A percentile compares a stretch with the other conserved stretches of the same genome.
phyloP scores from a whole-genome alignment of 2,888 invertebrate genomes.

The Hirtodrosophila cameraria region DNA sequence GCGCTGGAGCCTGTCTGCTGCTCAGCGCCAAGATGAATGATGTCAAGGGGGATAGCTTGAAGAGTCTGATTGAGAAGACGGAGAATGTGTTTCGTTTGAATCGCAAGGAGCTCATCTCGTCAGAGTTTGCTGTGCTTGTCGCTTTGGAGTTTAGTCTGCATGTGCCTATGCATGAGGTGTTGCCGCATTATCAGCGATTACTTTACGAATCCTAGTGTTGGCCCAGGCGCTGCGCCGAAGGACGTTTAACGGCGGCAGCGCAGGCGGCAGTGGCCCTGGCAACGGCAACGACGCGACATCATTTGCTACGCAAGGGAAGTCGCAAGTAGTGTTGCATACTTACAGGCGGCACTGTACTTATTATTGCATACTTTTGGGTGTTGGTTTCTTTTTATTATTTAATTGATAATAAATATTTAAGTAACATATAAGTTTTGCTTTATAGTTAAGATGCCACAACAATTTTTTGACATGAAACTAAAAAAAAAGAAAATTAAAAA shows the following conservation, averaged over 20 bases:
- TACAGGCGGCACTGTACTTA: slow-evolving; percentile 35
- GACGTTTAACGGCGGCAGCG: slow-evolving; percentile 77
- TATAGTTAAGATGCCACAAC: slow-evolving; percentile 14
- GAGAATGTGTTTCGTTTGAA: slow-evolving; percentile 95
- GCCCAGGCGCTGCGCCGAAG: slow-evolving; percentile 80
- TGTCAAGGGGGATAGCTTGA: slow-evolving; percentile 94
- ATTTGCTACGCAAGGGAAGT: slow-evolving; percentile 74
- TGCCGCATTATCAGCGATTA: slow-evolving; percentile 97
- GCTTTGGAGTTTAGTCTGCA: slow-evolving; percentile 97
- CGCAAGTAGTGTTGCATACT: slow-evolving; percentile 63
- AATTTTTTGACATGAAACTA: slow-evolving; percentile 44
- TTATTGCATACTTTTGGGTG: slow-evolving; percentile 41
- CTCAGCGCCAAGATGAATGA: slow-evolving; percentile 98
- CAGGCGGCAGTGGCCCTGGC: slow-evolving; percentile 62
- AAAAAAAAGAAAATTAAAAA: too few species aligned
- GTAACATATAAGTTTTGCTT: slow-evolving; percentile 24
- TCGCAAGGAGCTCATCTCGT: slow-evolving; percentile 94
- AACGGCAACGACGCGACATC: slow-evolving; percentile 66
- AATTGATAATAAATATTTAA: slow-evolving; percentile 25
- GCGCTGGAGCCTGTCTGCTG: slow-evolving; percentile 96
- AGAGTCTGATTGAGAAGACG: slow-evolving; percentile 95
- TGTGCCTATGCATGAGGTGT: slow-evolving; percentile 95
- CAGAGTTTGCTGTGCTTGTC: slow-evolving; percentile 97
- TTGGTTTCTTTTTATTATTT: slow-evolving; percentile 25
- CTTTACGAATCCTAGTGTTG: slow-evolving; percentile 94